Base-by-base conservation (phyloP, 2,797 vertebrate species). In the Phalloptychus januarius region DNA sequence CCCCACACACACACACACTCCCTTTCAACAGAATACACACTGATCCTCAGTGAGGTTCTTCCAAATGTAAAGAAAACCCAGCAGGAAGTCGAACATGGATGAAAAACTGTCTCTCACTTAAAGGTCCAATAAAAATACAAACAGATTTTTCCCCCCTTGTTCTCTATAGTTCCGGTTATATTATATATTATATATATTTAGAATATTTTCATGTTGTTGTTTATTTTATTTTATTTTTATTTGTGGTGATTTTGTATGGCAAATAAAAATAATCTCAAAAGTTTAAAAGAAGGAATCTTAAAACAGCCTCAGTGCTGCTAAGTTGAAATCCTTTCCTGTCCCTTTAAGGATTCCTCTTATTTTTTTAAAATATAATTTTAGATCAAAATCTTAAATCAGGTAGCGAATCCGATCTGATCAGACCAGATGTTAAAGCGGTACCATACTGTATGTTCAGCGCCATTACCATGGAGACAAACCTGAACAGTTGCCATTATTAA, bases 381-480 rank as follows among this genome's bases (percentile, higher is more conserved):
- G 1, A 10, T 65, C 10, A 16, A 33, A 33, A 61, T 15, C 54
- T 28, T 33, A 65, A 38, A 12, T 25, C 20, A 2, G 18, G 36
- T 23, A 23, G 3, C n/a, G 38, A 42, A n/a, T 42, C 63, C 63
- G n/a, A n/a, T n/a, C n/a, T n/a, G n/a, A 67, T 72, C 5, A 16
- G 54, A 77, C 82, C 81, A 71, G 13, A 61, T 3, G 65, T n/a
- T 42, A 79, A 79, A 71, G 52, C 65, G 71, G 1, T 1, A 69
- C 38, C 16, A 3, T 31, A 33, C 83, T 77, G 77, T 61, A 61
- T 67, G 46, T 86, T 82, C 4, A 28, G 58, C 75, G 80, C 91
- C 91, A 94, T 91, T 79, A 84, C 91, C 91, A 94, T 91, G 90
- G 91, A 91, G 88, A 94, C 84, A 28, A 80, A 87, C 86, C 79